Conservation (phyloP, 2,888 invertebrate genomes). For the Pollenia angustigena region DNA sequence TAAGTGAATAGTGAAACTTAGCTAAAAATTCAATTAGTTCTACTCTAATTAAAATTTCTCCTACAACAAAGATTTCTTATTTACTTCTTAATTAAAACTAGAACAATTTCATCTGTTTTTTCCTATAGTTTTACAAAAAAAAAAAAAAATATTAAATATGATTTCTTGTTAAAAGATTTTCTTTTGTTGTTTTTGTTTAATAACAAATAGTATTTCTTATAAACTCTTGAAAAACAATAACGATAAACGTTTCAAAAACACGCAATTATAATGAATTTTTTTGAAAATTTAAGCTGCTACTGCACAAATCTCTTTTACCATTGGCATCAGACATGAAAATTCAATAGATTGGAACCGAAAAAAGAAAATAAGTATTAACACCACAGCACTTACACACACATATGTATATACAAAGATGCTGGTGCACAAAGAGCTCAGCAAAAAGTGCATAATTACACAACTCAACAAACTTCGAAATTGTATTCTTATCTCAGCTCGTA, state of each 20-base stretch:
- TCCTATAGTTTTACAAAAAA: background rate
- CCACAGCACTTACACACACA: conserved; percentile 42
- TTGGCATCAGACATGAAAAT: conserved; percentile 76
- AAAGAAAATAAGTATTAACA: conserved; percentile 30
- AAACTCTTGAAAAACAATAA: conserved; percentile 10
- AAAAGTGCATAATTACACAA: conserved; percentile 68
- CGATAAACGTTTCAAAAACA: conserved; percentile 62
- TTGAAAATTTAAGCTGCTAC: conserved; percentile 42
- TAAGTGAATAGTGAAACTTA: conserved; percentile 62
- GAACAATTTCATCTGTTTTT: conserved; percentile 64
- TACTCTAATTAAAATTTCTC: conserved; percentile 67
- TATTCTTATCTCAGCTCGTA: no score
- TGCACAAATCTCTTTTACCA: conserved; percentile 37
- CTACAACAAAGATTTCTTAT: conserved; percentile 37
- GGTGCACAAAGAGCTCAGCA: background rate
- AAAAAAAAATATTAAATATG: conserved; percentile 1
- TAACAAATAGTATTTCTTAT: conserved; percentile 11
- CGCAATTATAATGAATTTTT: conserved; percentile 54
- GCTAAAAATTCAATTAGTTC: conserved; percentile 50
- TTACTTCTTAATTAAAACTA: conserved; percentile 49
- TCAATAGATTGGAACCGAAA: conserved; percentile 80
- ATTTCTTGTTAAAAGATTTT: background rate
- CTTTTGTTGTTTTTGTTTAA: background rate
- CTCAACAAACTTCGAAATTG: no score
- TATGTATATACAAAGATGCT: background rate